phyloP scores from a whole-genome alignment of 2,113 vertebrate genomes.

The Paralichthys olivaceus region DNA sequence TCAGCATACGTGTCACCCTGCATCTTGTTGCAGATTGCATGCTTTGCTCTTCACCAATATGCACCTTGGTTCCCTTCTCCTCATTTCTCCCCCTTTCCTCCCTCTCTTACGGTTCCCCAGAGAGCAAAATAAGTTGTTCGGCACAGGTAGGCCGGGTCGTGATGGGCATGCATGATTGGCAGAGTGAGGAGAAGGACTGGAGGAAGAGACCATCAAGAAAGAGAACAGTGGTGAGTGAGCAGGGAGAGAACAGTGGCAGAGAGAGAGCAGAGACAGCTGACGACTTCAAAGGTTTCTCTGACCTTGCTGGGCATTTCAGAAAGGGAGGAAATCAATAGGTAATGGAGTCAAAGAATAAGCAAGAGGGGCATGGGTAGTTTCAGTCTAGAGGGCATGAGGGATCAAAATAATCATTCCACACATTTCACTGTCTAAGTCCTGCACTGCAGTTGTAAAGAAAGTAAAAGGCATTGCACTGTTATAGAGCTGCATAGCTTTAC shows the following conservation, averaged over 20 bases:
- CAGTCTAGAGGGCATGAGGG: conserved; percentile 30
- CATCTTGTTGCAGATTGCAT: conserved; percentile 18
- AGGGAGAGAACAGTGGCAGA: conserved; percentile 13
- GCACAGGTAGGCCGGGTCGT: conserved; percentile 48
- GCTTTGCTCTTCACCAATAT: conserved; percentile 28
- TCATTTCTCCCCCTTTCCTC: conserved; percentile 25
- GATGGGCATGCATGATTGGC: conserved; percentile 63
- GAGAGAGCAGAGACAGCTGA: conserved; percentile 45
- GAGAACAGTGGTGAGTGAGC: conserved; percentile 26
- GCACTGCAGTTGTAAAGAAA: conserved; percentile 12
- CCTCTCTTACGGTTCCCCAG: conserved; percentile 33
- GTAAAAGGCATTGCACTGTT: conserved; percentile 19
- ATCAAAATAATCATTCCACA: conserved; percentile 63
- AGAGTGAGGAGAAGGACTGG: conserved; percentile 36
- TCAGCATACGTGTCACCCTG: conserved; percentile 31
- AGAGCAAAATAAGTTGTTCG: conserved; percentile 55
- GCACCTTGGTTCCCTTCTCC: conserved; percentile 29
- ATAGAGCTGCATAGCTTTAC: conserved; percentile 21
- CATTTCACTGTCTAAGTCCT: conserved; percentile 46
- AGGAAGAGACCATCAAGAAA: conserved; percentile 44
- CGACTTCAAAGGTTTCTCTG: conserved; percentile 72
- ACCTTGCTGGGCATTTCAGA: conserved; percentile 72
- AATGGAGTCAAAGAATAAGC: conserved; percentile 74
- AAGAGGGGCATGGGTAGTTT: conserved; percentile 59
- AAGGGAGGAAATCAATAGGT: conserved; percentile 77